Base-by-base conservation (phyloP, 2,797 vertebrate species). In the Rhinoraja longicauda region DNA sequence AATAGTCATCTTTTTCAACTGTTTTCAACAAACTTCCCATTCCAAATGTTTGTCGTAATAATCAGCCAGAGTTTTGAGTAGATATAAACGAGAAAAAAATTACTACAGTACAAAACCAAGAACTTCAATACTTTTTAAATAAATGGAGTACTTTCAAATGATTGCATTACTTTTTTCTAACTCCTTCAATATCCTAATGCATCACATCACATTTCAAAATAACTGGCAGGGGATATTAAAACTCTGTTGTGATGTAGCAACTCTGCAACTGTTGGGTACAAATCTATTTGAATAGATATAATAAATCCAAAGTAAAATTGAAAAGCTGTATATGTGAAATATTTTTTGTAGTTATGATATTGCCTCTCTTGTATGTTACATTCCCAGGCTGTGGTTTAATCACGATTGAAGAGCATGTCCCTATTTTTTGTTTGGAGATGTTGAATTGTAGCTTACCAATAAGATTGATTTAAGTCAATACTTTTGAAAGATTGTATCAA, bases 401-500 rank as follows among this genome's bases (percentile, higher is more conserved):
- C 39, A 36, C 57, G 67, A 92, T 92, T 92, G 70, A 73, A n/a
- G 39, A n/a, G 70, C 72, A 29, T 75, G 72, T 57, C 72, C 26
- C 15, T 75, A 73, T n/a, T 86, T 29, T 92, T 92, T 92, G 24
- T 73, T 70, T 73, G 70, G 90, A 29, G 39, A 75, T 75, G 67
- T 75, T 92, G 39, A 75, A 75, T 57, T 75, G 39, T 24, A 92
- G 57, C 36, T 39, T 73, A 92, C 36, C 39, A 73, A 57, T 92
- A n/a, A 57, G 90, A 75, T 57, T 75, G 90, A 73, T 92, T 75
- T 57, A 92, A 92, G 72, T 88, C 84, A 36, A 67, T 88, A 88
- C 84, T 88, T 88, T 88, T 88, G 84, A 67, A 88, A 67, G 64
- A 67, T 92, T 53, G 39, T 57, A 75, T 75, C 21, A 73, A 75